These are phyloP conservation scores for Butastur rufipennis DNA, from an alignment of 2,113 vertebrate species.

Conservation along the genomic window DNA sequence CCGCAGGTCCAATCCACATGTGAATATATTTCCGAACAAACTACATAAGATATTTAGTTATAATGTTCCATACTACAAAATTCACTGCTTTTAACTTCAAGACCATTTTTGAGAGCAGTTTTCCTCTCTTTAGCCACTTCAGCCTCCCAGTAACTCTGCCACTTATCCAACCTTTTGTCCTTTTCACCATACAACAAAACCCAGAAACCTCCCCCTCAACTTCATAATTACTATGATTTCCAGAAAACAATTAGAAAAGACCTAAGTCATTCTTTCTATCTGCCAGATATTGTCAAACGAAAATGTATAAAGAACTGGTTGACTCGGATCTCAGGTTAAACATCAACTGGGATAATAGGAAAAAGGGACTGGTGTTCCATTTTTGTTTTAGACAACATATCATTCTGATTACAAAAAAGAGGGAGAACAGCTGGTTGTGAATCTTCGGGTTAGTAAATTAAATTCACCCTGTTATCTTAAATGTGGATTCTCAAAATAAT, in stretches of 20 bases:
- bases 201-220: background rate
- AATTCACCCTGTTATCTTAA: background rate
- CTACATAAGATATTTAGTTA: background rate
- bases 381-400: background rate
- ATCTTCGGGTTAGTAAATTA: background rate
- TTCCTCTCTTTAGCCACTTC: background rate
- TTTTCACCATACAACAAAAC: background rate
- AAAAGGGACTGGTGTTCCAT: background rate
- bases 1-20: background rate
- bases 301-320: background rate
- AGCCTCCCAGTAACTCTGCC: background rate
- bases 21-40: background rate
- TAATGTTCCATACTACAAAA: background rate
- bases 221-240: background rate
- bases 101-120: background rate
- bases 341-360: background rate
- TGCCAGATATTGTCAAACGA: background rate
- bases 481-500: background rate
- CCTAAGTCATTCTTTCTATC: background rate
- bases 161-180: background rate
- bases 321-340: background rate
- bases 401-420: background rate
- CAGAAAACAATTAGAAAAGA: background rate
- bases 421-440: background rate
- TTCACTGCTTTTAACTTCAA: background rate